Base-by-base conservation (phyloP, 2,888 invertebrate species). In the Encarsia formosa region DNA sequence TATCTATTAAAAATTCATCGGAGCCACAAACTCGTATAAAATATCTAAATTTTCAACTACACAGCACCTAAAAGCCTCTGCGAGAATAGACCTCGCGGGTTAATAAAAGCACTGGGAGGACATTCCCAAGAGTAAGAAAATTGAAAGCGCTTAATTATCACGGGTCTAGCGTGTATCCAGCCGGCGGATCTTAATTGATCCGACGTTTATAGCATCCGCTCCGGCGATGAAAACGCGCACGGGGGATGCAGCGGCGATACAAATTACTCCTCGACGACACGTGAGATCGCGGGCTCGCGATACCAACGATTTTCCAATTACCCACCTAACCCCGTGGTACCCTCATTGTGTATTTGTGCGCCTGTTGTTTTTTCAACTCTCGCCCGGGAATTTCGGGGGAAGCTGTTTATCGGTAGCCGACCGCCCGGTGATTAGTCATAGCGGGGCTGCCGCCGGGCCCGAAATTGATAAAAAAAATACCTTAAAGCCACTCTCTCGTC, bases 261-360 rank as follows among this genome's bases (percentile, higher is more conserved):
- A 63, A 68, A 68, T 68, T 69, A 67, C 50, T 43, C 44, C 16
- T 39, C 52, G 52, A 53, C 56, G 52, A 56, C 56, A 53, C 56
- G 57, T 51, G 57, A 53, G 57, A 57, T 57, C 48, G n/a, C 42
- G 47, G 39, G 20, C 29, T 57, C 26, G 59, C 62, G 71, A 71
- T 70, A 70, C 61, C 63, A 73, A 73, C 69, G 71, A 73, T 73
- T 72, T 73, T 73, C 66, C 71, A 71, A 72, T 73, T 71, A 69
- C 60, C 65, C 64, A 65, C 63, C 65, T 65, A 24, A n/a, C 50
- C 41, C 37, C 41, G 31, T 26, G 6, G 11, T 6, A 26, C 6
- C 11, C 26, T 26, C 26, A 26, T 26, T 11, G 6, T 11, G 26
- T 26, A 11, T 26, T 11, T 26, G 6, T 11, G 26, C 26, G 11